These are phyloP conservation scores for Hydra vulgaris DNA, from an alignment of 30 jellyfish, hydroid and myxozoan species.

Conservation along the genomic window DNA sequence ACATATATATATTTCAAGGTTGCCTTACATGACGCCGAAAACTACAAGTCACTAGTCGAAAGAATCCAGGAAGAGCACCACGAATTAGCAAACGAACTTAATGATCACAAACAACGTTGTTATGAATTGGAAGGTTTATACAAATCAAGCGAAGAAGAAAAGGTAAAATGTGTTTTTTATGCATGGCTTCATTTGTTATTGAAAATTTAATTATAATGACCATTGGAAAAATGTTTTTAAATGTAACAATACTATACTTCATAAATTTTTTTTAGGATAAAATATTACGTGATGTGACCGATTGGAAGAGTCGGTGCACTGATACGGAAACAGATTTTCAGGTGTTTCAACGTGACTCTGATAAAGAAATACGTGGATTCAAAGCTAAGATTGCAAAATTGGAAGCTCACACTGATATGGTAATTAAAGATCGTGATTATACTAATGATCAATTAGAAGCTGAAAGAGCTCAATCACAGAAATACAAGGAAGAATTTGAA, in stretches of 20 bases:
- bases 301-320: conserved; percentile 12
- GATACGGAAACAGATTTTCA: conserved; percentile 74
- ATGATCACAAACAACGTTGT: conserved; percentile 57
- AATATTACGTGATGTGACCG: conserved; percentile 5
- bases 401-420: conserved; percentile 73
- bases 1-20: no score
- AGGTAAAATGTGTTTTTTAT: conserved; percentile 25
- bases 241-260: neutral
- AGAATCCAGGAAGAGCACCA: conserved; percentile 74
- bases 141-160: conserved; percentile 78
- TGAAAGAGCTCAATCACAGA: conserved; percentile 63
- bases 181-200: no score
- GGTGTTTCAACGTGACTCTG: conserved; percentile 76
- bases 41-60: conserved; percentile 52
- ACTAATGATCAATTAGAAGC: conserved; percentile 84
- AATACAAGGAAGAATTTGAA: conserved; percentile 89
- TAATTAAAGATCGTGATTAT: conserved; percentile 84
- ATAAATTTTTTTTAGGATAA: conserved; percentile 1
- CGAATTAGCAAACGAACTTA: conserved; percentile 61
- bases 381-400: conserved; percentile 54
- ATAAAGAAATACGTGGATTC: conserved; percentile 59
- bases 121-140: conserved; percentile 68
- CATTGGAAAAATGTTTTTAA: neutral
- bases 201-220: no score
- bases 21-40: conserved; percentile 58